Conservation (phyloP, 2,113 vertebrate genomes). For the Leptosomus discolor region DNA sequence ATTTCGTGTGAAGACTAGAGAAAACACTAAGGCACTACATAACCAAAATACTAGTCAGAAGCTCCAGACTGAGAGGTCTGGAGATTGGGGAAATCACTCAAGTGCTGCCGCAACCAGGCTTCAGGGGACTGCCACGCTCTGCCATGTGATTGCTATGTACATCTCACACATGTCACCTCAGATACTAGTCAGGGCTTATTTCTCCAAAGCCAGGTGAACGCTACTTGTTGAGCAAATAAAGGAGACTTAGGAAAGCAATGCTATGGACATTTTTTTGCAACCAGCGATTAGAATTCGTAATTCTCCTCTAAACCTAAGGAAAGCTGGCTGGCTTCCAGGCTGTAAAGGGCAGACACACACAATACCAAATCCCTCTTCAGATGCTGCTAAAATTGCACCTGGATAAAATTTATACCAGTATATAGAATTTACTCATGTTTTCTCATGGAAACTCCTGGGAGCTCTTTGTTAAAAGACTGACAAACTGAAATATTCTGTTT, state of each 20-base stretch:
- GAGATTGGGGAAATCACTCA: background rate
- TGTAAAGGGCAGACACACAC: background rate
- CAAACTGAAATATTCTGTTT: background rate
- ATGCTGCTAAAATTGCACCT: background rate
- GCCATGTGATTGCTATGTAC: fast-evolving
- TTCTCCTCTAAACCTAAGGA: background rate
- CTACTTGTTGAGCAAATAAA: background rate
- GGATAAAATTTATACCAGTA: background rate
- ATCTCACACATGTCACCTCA: background rate
- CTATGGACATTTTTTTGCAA: background rate
- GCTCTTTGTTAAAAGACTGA: background rate
- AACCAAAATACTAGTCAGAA: background rate
- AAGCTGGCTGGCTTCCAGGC: background rate
- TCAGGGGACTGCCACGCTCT: background rate
- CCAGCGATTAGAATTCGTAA: background rate
- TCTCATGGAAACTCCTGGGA: background rate
- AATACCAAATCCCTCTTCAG: background rate
- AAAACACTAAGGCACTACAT: background rate
- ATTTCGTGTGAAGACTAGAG: background rate
- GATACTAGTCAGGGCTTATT: background rate
- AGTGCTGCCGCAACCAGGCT: background rate
- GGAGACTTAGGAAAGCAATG: background rate
- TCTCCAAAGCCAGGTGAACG: background rate
- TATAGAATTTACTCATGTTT: background rate
- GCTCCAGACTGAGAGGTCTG: background rate